A percentile compares a stretch with the other conserved stretches of the same genome.
These are phyloP conservation scores for Coleophora deauratella DNA, from an alignment of 2,888 invertebrate species.

Conservation along the genomic window DNA sequence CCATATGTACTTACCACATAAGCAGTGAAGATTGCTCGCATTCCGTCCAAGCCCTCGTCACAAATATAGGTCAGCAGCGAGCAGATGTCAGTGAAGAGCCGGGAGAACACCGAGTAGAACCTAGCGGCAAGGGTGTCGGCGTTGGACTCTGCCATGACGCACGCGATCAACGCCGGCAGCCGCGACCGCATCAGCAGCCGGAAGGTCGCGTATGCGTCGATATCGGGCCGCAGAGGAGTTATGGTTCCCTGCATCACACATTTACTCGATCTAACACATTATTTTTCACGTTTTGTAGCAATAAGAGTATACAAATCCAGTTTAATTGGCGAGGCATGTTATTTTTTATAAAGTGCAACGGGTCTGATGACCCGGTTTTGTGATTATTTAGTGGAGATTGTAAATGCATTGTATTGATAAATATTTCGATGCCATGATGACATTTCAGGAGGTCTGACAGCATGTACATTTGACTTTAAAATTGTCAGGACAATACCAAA, in stretches of 20 bases:
- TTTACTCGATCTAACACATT: background rate
- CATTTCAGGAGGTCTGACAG: too few species aligned
- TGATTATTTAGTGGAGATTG: too few species aligned
- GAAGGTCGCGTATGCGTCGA: constrained; percentile 30
- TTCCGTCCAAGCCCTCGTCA: constrained; percentile 27
- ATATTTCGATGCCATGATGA: too few species aligned
- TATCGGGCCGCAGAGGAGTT: constrained; percentile 24
- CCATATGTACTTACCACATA: constrained; percentile 30
- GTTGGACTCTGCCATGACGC: constrained; percentile 28
- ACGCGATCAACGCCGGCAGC: constrained; percentile 35
- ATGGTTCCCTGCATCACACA: constrained; percentile 21
- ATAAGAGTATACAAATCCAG: too few species aligned
- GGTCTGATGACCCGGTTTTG: too few species aligned
- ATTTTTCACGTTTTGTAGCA: too few species aligned
- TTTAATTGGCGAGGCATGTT: too few species aligned
- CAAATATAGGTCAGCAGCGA: constrained; percentile 34
- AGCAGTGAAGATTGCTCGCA: constrained; percentile 25
- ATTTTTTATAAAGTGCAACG: too few species aligned
- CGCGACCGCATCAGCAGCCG: constrained; percentile 33
- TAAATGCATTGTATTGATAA: too few species aligned
- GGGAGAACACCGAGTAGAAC: constrained; percentile 36
- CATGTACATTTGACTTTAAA: too few species aligned
- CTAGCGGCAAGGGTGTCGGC: constrained; percentile 28
- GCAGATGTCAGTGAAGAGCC: constrained; percentile 42
- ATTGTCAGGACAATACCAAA: too few species aligned